Conservation (phyloP, 2,113 vertebrate genomes). For the Menidia beryllina region DNA sequence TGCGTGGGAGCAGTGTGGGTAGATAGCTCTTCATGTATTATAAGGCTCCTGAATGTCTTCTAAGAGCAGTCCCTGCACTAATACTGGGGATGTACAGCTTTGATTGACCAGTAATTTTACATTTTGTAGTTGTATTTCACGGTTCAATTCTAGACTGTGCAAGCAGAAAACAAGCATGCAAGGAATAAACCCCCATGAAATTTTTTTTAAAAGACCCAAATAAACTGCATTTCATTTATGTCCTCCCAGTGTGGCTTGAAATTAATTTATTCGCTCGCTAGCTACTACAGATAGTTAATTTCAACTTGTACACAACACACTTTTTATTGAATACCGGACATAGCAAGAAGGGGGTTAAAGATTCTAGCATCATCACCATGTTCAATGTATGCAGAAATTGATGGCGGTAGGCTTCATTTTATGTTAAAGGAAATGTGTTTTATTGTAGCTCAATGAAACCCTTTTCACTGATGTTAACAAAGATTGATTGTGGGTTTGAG, state of each 20-base stretch:
- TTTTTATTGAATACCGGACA: constrained; percentile 29
- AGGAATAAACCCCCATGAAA: constrained; percentile 53
- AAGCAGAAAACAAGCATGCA: constrained; percentile 45
- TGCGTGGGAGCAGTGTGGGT: constrained; percentile 52
- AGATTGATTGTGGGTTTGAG: no score
- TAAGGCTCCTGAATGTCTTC: constrained; percentile 51
- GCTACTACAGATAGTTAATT: constrained; percentile 34
- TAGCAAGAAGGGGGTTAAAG: neutral
- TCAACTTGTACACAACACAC: constrained; percentile 27
- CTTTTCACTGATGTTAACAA: neutral
- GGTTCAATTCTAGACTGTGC: constrained; percentile 40
- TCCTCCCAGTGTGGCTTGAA: constrained; percentile 60
- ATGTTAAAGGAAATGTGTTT: no score
- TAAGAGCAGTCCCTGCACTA: constrained; percentile 33
- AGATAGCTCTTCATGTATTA: constrained; percentile 33
- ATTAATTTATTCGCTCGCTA: constrained; percentile 64
- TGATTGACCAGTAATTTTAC: constrained; percentile 68
- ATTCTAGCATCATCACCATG: neutral
- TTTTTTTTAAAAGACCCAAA: constrained; percentile 56
- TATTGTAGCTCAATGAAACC: neutral
- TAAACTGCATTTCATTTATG: constrained; percentile 59
- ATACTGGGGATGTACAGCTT: constrained; percentile 41
- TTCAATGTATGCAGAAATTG: neutral
- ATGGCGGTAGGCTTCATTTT: neutral
- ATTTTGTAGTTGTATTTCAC: constrained; percentile 58